A percentile compares a stretch with the other conserved stretches of the same genome.
Evolutionary conservation across 2,797 vertebrate species (phyloP).

Genomic region (Hydrophis major): DNA sequence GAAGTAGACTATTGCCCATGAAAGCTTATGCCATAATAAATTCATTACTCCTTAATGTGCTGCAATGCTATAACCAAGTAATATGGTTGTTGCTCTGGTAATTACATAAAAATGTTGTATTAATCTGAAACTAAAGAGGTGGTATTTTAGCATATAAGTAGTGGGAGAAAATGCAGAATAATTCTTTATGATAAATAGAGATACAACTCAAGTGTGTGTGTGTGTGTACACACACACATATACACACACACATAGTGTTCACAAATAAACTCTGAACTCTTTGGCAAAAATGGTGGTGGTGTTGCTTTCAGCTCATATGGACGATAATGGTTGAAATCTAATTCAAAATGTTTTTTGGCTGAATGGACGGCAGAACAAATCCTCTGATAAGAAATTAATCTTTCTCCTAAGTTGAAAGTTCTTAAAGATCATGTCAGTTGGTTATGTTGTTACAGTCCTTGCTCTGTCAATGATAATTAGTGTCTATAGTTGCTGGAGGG

Average conservation of each 20-base stretch:
- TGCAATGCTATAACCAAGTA: background rate
- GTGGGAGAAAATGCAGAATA: background rate
- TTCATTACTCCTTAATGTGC: background rate
- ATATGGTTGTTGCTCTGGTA: background rate
- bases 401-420: slow-evolving; percentile 7
- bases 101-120: background rate
- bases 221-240: too few relatives aligned
- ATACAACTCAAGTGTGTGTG: background rate
- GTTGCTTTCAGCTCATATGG: rapidly evolving
- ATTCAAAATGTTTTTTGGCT: background rate
- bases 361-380: background rate
- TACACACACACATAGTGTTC: background rate
- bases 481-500: slow-evolving; percentile 58
- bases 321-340: background rate
- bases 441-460: slow-evolving; percentile 11
- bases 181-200: background rate
- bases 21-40: background rate
- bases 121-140: background rate
- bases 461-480: slow-evolving; percentile 56
- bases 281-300: background rate
- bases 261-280: rapidly evolving
- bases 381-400: background rate
- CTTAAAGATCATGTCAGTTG: slow-evolving; percentile 2
- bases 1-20: background rate
- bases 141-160: background rate